A percentile compares a stretch with the other conserved stretches of the same genome.
phyloP scores from a whole-genome alignment of 1,140 invertebrate species.

The Leptestheria dahalacensis region DNA sequence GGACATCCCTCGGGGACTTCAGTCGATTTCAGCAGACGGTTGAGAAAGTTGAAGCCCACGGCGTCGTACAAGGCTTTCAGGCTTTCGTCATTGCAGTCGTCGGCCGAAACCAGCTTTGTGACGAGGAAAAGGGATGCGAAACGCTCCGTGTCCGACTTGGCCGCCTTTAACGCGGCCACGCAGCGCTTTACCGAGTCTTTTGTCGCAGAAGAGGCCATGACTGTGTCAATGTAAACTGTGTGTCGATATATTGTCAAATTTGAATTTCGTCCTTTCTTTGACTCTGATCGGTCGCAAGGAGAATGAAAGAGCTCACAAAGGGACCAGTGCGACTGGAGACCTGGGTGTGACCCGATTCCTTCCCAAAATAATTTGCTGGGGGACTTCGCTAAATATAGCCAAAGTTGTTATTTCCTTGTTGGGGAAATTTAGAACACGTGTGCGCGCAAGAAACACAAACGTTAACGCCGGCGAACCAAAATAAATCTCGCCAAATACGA shows the following conservation, averaged over 20 bases:
- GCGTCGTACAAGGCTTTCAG: slow-evolving; percentile 72
- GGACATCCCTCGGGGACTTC: slow-evolving; percentile 67
- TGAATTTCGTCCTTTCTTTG: too few relatives aligned
- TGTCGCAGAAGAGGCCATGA: not conserved
- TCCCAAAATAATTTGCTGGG: not conserved
- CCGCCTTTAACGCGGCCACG: slow-evolving; percentile 53
- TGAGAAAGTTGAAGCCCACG: slow-evolving; percentile 69
- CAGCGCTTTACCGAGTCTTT: slow-evolving; percentile 62
- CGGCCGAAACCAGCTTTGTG: slow-evolving; percentile 65
- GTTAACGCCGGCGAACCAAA: not conserved
- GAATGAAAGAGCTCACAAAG: too few relatives aligned
- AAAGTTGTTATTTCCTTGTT: not conserved
- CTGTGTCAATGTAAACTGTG: too few relatives aligned
- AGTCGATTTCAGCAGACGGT: slow-evolving; percentile 53
- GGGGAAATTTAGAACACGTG: not conserved
- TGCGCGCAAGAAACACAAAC: not conserved
- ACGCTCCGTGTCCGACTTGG: slow-evolving; percentile 72
- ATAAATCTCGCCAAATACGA: too few relatives aligned
- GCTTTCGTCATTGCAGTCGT: slow-evolving; percentile 49
- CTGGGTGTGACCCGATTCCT: not conserved
- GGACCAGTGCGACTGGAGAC: too few relatives aligned
- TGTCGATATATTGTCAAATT: too few relatives aligned
- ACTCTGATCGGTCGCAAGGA: too few relatives aligned
- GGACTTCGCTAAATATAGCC: too few relatives aligned
- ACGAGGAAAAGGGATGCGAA: slow-evolving; percentile 81